phyloP scores from a whole-genome alignment of 2,797 vertebrate species.

The Scolopax bukidnonensis region DNA sequence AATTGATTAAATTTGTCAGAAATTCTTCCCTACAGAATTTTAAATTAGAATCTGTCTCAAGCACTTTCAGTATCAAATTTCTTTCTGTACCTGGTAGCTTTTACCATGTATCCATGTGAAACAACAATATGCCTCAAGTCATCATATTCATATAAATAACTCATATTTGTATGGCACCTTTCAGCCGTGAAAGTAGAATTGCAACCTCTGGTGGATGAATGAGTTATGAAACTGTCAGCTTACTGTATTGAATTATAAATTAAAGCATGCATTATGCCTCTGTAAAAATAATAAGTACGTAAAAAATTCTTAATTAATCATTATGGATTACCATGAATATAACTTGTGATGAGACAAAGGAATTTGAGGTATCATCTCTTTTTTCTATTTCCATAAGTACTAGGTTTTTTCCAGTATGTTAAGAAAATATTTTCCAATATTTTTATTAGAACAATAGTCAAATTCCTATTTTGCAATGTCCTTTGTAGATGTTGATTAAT shows the following conservation, averaged over 20 bases:
- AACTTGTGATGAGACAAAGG: background rate
- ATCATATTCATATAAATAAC: background rate
- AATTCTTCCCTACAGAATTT: conserved; percentile 19
- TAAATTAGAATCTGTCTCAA: conserved; percentile 24
- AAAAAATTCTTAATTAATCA: background rate
- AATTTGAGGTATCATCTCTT: background rate
- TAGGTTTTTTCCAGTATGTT: background rate
- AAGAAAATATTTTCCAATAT: background rate
- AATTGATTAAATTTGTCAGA: background rate
- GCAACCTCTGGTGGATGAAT: conserved; percentile 67
- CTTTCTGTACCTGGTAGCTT: background rate
- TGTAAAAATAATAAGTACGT: background rate
- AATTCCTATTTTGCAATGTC: background rate
- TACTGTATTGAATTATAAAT: background rate
- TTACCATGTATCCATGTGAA: background rate
- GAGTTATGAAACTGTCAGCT: conserved; percentile 41
- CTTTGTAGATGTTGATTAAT: background rate
- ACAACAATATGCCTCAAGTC: background rate
- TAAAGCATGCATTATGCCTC: background rate
- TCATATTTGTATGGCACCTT: conserved; percentile 35
- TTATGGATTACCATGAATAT: background rate
- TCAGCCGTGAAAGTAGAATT: conserved; percentile 43
- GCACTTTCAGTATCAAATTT: background rate
- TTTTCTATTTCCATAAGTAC: background rate
- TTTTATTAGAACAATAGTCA: background rate